Conservation (phyloP, 2,113 vertebrate genomes). For the Dunckerocampus dactyliophorus region DNA sequence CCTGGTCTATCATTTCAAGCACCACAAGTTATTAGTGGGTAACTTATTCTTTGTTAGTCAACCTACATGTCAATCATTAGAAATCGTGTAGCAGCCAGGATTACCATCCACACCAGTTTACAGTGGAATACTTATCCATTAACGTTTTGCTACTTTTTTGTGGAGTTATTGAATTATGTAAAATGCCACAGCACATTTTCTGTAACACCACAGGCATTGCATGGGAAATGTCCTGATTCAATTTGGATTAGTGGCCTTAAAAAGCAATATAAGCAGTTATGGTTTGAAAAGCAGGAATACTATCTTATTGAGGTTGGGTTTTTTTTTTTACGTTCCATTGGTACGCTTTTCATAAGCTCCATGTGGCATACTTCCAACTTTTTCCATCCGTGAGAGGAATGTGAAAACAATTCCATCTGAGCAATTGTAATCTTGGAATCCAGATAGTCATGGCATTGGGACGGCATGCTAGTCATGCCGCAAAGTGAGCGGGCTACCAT, state of each 20-base stretch:
- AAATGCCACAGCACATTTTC: too few species aligned
- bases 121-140: too few species aligned
- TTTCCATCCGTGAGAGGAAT: constrained; percentile 32
- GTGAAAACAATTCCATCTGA: constrained; percentile 49
- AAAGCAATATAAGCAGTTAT: too few species aligned
- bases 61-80: not conserved
- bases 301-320: not conserved
- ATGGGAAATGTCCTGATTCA: too few species aligned
- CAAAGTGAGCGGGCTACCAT: constrained; percentile 30
- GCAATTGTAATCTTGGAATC: constrained; percentile 57
- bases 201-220: too few species aligned
- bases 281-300: not conserved
- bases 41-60: not conserved
- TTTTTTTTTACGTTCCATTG: not conserved
- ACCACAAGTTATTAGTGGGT: not conserved
- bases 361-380: too few species aligned
- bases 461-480: constrained; percentile 21
- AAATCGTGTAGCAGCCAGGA: not conserved
- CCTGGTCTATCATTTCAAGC: not conserved
- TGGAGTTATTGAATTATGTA: too few species aligned
- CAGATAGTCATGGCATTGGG: constrained; percentile 43
- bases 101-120: not conserved
- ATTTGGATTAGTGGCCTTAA: too few species aligned
- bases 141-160: too few species aligned
- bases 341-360: not conserved